These are phyloP conservation scores for Prorops nasuta DNA, from an alignment of 1,140 invertebrate genomes.

Conservation along the genomic window DNA sequence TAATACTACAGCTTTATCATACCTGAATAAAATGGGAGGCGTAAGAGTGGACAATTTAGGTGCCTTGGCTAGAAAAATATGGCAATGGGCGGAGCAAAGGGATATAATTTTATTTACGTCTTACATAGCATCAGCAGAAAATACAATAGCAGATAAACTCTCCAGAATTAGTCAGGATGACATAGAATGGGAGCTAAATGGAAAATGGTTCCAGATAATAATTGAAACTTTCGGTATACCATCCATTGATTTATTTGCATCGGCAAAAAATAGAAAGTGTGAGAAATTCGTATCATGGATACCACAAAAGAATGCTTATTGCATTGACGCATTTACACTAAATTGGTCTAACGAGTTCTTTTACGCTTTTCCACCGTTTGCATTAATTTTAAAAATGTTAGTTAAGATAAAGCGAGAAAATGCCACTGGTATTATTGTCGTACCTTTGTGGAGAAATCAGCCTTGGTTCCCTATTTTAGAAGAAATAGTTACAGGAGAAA, in stretches of 20 bases:
- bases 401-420: constrained; percentile 6
- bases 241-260: constrained; percentile 6
- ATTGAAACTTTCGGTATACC: background rate
- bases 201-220: background rate
- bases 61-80: background rate
- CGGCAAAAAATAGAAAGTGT: background rate
- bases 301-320: background rate
- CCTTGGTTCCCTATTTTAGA: constrained; percentile 2
- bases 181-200: background rate
- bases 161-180: background rate
- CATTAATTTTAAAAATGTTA: background rate
- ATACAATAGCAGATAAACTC: background rate
- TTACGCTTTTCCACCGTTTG: constrained; percentile 7
- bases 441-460: background rate
- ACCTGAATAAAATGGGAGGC: constrained; percentile 6
- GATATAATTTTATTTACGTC: background rate
- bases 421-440: background rate
- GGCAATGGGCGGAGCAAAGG: background rate
- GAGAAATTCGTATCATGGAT: background rate
- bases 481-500: background rate
- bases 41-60: background rate
- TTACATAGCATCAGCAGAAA: constrained; percentile 5
- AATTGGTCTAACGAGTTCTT: background rate
- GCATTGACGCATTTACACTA: background rate
- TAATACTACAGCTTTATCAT: constrained; percentile 7